Evolutionary conservation across 2,113 vertebrate genomes (phyloP), one percentile per base, ranked within the genome.

Genomic region (Pedetes capensis): DNA sequence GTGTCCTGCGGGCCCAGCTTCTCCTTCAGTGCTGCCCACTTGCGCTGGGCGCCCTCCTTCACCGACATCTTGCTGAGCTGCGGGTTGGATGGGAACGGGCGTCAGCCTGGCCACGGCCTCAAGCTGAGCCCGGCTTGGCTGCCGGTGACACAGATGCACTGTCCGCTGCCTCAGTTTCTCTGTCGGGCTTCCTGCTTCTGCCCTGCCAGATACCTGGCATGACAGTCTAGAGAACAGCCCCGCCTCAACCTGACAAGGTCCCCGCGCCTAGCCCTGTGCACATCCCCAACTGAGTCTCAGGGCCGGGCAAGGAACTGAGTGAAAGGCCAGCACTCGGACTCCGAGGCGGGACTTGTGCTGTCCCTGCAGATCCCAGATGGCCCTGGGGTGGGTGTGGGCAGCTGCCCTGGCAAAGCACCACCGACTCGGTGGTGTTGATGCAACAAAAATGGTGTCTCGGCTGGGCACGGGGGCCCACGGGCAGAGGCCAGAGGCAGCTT

Each of bases 21-120:
- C 96, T 98, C 99, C 92, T 99, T 99, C 75, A 99, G 98, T 0
- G 98, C 98, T 0, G 98, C 99, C 99, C 99, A 99, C 96, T 99
- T 99, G 96, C 98, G 99, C 94, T 99, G 99, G 1, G 97, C 97
- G 0, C 98, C 97, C 42, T 99, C 99, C 47, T 99, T 99, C 95
- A 96, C 87, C 2, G 99, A 99, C 99, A 99, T 99, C 6, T 5
- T 98, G 98, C 85, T n/a, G 0, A 68, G 0, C 89, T 97, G 95
- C 1, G 11, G 13, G 85, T 39, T 49, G 5, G 87, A 32, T 49
- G 7, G 13, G 71, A 78, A 14, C 2, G 1, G 22, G 61, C 1
- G 29, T 93, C 51, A 64, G 90, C 17, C 47, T 0, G 1, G n/a
- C 6, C 3, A 0, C 2, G 44, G 42, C 32, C 57, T 2, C 4